phyloP scores from a whole-genome alignment of 2,888 invertebrate species.

The Acanthosepion esculentum region DNA sequence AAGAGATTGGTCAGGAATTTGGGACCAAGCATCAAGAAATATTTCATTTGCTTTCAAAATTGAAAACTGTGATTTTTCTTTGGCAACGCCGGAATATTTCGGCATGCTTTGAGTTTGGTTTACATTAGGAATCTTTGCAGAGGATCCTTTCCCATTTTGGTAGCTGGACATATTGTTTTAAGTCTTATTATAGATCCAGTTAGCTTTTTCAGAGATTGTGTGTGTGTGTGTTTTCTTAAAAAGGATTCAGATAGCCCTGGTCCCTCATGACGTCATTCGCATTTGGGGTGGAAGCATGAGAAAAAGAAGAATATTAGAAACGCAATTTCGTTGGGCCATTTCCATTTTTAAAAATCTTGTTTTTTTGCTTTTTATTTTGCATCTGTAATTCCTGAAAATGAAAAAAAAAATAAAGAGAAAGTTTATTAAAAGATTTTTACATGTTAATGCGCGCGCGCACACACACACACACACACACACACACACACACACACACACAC shows the following conservation, averaged over 20 bases:
- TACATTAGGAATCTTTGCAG: background rate
- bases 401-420: too few relatives aligned
- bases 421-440: too few relatives aligned
- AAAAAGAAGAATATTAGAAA: background rate
- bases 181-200: background rate
- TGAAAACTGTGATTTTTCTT: background rate
- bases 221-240: too few relatives aligned
- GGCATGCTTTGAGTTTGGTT: background rate
- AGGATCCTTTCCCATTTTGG: background rate
- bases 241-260: background rate
- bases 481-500: too few relatives aligned
- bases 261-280: background rate
- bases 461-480: too few relatives aligned
- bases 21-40: background rate
- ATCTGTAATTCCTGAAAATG: background rate
- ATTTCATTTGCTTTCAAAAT: background rate
- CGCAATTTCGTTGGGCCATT: background rate
- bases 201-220: too few relatives aligned
- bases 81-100: background rate
- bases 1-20: background rate
- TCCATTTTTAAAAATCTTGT: background rate
- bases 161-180: background rate
- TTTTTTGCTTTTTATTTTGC: background rate
- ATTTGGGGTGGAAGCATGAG: too few relatives aligned
- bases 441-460: too few relatives aligned